Evolutionary conservation across 2,888 invertebrate species (phyloP).

Genomic region (Halictus quadricinctus): DNA sequence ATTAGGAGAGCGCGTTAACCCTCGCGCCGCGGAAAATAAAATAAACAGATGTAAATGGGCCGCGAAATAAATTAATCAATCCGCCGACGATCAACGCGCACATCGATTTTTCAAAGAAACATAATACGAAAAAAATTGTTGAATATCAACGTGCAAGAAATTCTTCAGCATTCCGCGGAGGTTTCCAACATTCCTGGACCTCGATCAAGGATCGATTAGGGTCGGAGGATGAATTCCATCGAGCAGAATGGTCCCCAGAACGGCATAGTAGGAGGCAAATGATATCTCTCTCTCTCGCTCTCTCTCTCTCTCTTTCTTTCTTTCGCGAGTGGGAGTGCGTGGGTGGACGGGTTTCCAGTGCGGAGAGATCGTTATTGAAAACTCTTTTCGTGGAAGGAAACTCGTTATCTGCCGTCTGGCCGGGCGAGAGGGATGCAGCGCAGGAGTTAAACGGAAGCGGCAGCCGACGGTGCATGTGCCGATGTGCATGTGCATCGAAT

Average conservation of each 20-base stretch:
- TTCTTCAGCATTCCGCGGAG: background rate
- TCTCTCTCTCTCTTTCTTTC: background rate
- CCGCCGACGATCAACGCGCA: background rate
- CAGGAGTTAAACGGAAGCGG: constrained; percentile 38
- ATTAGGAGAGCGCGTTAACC: background rate
- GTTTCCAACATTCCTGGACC: background rate
- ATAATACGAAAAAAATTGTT: too few relatives aligned
- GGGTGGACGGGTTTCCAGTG: constrained; percentile 20
- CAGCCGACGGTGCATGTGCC: constrained; percentile 6
- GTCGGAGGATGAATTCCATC: background rate
- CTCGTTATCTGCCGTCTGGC: constrained; percentile 50
- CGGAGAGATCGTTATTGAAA: constrained; percentile 51
- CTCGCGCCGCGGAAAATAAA: background rate
- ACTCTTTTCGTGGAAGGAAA: constrained; percentile 47
- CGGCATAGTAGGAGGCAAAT: background rate
- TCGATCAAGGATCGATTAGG: background rate
- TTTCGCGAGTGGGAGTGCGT: background rate
- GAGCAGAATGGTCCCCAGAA: background rate
- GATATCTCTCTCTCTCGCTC: background rate
- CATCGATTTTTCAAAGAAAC: too few relatives aligned
- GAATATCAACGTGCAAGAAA: background rate
- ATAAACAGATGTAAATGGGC: background rate
- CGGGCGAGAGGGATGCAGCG: constrained; percentile 20
- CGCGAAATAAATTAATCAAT: background rate
- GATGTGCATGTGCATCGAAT: constrained; percentile 29